Conservation (phyloP, 2,888 invertebrate species). For the Hyppa rectilinea region DNA sequence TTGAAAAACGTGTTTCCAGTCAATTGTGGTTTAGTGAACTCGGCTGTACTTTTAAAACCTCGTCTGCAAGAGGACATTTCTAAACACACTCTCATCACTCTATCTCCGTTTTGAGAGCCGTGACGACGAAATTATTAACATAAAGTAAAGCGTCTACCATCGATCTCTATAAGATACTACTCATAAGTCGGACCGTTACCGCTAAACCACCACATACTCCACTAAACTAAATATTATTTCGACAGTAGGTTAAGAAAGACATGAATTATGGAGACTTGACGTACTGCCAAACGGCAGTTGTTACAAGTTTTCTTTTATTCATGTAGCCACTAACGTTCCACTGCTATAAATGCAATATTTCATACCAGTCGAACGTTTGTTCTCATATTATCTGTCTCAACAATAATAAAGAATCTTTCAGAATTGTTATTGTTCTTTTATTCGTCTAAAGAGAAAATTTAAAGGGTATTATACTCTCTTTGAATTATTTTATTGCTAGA, state of each 20-base stretch:
- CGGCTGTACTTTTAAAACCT: neutral
- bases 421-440: conserved; percentile 26
- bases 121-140: no score
- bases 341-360: no score
- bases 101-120: no score
- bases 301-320: conserved; percentile 16
- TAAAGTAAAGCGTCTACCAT: no score
- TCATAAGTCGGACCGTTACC: no score
- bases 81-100: no score
- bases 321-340: no score
- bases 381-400: conserved; percentile 12
- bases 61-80: neutral
- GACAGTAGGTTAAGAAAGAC: no score
- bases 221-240: conserved; percentile 1
- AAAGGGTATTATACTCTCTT: conserved; percentile 1
- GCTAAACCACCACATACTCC: no score
- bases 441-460: conserved; percentile 28
- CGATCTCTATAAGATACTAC: no score
- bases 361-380: neutral
- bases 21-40: neutral
- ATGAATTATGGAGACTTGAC: conserved; percentile 13
- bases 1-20: conserved; percentile 1
- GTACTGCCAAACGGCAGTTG: neutral
- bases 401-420: conserved; percentile 6
- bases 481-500: conserved; percentile 41